Evolutionary conservation across 2,113 vertebrate genomes (phyloP).

Genomic region (Megaptera novaeangliae): DNA sequence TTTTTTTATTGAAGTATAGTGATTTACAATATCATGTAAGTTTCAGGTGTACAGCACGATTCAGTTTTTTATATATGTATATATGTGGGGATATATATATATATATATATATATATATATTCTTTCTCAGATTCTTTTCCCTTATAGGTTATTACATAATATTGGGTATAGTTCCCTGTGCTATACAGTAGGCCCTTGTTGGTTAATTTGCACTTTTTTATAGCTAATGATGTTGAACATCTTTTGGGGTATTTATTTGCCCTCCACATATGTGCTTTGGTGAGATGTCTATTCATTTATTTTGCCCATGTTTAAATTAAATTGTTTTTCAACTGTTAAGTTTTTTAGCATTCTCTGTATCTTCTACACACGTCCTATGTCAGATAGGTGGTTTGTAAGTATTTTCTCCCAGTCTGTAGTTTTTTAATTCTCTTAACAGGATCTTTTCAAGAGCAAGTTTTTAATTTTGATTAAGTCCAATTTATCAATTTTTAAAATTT

Average conservation of each 20-base stretch:
- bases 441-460: background rate
- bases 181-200: background rate
- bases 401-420: background rate
- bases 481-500: background rate
- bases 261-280: background rate
- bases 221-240: background rate
- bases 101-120: background rate
- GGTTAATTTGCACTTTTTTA: background rate
- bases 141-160: background rate
- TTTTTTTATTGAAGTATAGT: background rate
- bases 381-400: background rate
- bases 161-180: background rate
- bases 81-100: background rate
- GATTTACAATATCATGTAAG: background rate
- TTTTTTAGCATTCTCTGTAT: background rate
- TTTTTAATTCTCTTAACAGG: background rate
- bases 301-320: background rate
- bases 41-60: background rate
- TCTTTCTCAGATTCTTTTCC: background rate
- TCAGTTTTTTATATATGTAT: background rate
- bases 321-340: background rate
- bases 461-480: background rate
- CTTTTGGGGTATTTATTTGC: background rate
- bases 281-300: background rate
- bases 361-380: background rate